Evolutionary conservation across 2,888 invertebrate species (phyloP).

Genomic region (Callyntrura guangdongensis): DNA sequence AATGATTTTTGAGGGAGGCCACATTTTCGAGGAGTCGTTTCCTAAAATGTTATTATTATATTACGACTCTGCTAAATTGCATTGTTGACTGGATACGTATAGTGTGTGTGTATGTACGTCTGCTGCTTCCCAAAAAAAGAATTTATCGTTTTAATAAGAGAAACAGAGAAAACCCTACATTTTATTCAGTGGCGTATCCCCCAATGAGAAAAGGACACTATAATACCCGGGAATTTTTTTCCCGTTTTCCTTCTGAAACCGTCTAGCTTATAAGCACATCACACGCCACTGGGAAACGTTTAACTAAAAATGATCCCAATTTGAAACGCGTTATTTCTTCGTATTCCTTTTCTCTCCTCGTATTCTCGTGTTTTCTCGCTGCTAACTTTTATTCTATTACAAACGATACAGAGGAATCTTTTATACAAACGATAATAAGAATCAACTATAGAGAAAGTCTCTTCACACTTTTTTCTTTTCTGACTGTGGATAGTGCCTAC

Average conservation of each 20-base stretch:
- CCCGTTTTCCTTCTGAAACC: constrained; percentile 18
- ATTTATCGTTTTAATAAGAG: constrained; percentile 84
- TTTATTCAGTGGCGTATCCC: constrained; percentile 59
- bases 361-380: constrained; percentile 38
- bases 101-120: constrained; percentile 14
- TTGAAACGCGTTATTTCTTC: constrained; percentile 73
- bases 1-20: constrained; percentile 84
- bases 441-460: too few species aligned
- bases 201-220: not conserved
- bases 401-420: not conserved
- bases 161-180: constrained; percentile 75
- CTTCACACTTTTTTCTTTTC: not conserved
- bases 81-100: constrained; percentile 55
- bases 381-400: constrained; percentile 43
- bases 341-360: constrained; percentile 5
- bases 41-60: constrained; percentile 80
- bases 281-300: constrained; percentile 69
- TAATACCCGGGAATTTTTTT: not conserved
- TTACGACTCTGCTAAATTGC: constrained; percentile 59
- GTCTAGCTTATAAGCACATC: not conserved
- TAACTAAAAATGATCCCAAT: constrained; percentile 79
- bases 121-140: constrained; percentile 73
- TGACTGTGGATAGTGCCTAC: not conserved
- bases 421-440: too few species aligned
- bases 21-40: constrained; percentile 83